Evolutionary conservation across 2,888 invertebrate genomes (phyloP), one percentile per base, ranked within the genome.

Genomic region (Tipula helvola): DNA sequence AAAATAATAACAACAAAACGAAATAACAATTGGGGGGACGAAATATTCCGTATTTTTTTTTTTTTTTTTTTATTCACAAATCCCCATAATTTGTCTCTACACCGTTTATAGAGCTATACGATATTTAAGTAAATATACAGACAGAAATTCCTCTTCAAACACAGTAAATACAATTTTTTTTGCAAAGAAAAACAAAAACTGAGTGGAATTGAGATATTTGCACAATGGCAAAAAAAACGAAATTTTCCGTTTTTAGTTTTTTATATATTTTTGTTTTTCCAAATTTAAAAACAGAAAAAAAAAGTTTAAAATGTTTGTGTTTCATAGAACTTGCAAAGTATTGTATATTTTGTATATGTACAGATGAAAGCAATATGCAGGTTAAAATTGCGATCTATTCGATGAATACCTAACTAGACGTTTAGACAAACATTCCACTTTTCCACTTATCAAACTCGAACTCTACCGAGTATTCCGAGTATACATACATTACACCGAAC

Each of bases 31-130:
- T 28, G 52, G 71, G 71, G 71, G 71, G 71, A 28, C 71, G 71
- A 71, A 52, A 10, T 16, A n/a, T 52, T n/a, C 52, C 4, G 41
- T 1, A 0, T 13, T 47, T 47, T 10, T 57, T 13, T 47, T 47
- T 10, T 57, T 28, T 71, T 28, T 71, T 71, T 71, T 71, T 18
- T 71, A 71, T 28, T 71, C 71, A 12, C 71, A 71, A 71, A 71
- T 71, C 71, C 71, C 71, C 71, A 71, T 71, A 71, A 71, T 71
- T 71, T 71, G 71, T 71, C 71, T 71, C 71, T 71, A 71, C 71
- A 71, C 71, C 71, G 71, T 71, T 71, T 71, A 71, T 71, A 71
- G 71, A 71, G 71, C 71, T 71, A 71, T 71, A 71, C 71, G 71
- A 71, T 71, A 71, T 71, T 71, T 71, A 71, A 71, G 71, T 71